Conservation (phyloP, 2,888 invertebrate species). For the Mimas tiliae region DNA sequence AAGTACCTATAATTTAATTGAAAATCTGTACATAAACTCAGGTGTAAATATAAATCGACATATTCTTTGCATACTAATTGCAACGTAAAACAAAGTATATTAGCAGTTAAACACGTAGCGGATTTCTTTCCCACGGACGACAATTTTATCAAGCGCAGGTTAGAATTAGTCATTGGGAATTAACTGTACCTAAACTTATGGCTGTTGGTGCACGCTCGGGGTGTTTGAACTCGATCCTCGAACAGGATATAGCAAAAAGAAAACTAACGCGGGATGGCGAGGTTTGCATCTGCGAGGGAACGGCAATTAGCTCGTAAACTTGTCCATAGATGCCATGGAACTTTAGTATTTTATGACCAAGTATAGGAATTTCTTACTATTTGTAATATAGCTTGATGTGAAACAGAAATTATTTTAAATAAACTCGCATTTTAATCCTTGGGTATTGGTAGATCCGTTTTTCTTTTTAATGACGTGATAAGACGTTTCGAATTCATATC, state of each 20-base stretch:
- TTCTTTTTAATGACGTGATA: no score
- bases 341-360: not conserved
- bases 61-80: no score
- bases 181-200: slow-evolving; percentile 25
- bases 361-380: not conserved
- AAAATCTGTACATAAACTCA: not conserved
- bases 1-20: no score
- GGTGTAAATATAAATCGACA: no score
- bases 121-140: slow-evolving; percentile 17
- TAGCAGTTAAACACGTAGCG: not conserved
- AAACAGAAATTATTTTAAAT: not conserved
- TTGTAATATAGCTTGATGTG: not conserved
- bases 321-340: slow-evolving; percentile 3
- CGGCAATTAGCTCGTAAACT: slow-evolving; percentile 34
- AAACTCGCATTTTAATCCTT: no score
- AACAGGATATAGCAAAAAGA: slow-evolving; percentile 39
- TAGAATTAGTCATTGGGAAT: slow-evolving; percentile 26
- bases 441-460: no score
- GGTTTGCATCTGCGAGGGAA: slow-evolving; percentile 26
- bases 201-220: slow-evolving; percentile 26
- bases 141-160: slow-evolving; percentile 10
- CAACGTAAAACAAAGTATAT: no score
- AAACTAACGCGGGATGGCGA: slow-evolving; percentile 31
- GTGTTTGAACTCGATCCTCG: slow-evolving; percentile 40
- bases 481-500: no score